phyloP scores from a whole-genome alignment of 2,888 invertebrate species.

The Mylabris sibirica region DNA sequence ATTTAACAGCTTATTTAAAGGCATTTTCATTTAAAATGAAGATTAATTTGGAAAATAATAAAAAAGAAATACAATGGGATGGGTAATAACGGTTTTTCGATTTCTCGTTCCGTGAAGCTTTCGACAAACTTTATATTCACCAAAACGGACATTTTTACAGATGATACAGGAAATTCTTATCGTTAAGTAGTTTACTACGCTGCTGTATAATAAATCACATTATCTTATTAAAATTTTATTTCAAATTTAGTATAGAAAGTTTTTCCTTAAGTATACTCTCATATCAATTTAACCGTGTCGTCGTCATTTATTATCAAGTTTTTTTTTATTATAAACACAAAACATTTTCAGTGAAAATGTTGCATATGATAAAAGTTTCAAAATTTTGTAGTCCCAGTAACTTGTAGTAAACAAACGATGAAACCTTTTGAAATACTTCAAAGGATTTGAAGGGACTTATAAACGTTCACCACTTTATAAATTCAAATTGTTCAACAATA shows the following conservation, averaged over 20 bases:
- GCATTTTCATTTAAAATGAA: background rate
- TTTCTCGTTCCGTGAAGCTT: background rate
- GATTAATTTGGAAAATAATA: background rate
- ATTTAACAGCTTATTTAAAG: constrained; percentile 1
- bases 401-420: constrained; percentile 27
- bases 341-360: background rate
- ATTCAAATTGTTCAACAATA: constrained; percentile 20
- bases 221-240: background rate
- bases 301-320: background rate
- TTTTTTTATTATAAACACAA: background rate
- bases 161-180: background rate
- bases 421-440: constrained; percentile 33
- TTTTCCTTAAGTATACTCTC: background rate
- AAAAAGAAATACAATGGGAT: background rate
- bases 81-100: background rate
- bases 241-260: too few relatives aligned
- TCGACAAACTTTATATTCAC: background rate
- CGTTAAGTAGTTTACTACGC: background rate
- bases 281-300: background rate
- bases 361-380: constrained; percentile 1
- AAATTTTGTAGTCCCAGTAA: background rate
- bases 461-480: constrained; percentile 26
- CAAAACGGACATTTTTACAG: background rate
- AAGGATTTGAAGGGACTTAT: constrained; percentile 30
- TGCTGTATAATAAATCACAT: background rate